Base-by-base conservation (phyloP, 2,888 invertebrate species). In the Augiades crinisus region DNA sequence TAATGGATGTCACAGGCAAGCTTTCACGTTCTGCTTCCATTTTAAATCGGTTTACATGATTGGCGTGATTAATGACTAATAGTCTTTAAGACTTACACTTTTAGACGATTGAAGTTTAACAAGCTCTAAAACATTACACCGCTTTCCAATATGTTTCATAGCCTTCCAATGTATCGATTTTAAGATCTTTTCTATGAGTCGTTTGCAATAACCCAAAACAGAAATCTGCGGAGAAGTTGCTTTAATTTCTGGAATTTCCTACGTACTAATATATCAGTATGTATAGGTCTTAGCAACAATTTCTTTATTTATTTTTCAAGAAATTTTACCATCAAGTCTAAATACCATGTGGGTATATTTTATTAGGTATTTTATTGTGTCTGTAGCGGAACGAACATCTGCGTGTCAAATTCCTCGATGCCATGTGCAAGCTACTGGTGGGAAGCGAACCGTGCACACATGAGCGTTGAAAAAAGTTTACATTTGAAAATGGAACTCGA, bases 391-490 rank as follows among this genome's bases (percentile, higher is more conserved):
- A 81, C 78, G 78, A 78, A 82, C 88, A 88, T 88, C 88, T 89
- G 88, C 88, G 86, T 84, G 85, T 87, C 85, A 79, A 88, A 89
- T 89, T 88, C 88, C 87, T 81, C 62, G 63, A 68, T 71, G 85
- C 84, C 88, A 88, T 89, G 87, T 89, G 88, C 85, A 78, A 58
- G 74, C 75, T 68, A 70, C 74, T 79, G 78, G 73, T 84, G 87
- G 83, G 86, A 86, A 87, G 62, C 85, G 76, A 76, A 78, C 78
- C 85, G 78, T 83, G 77, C 75, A 74, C 74, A 76, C 73, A 76
- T 74, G 75, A 68, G 64, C 63, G 58, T 54, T 59, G 61, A 70
- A 78, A 81, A 74, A 77, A 68, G 67, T 65, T 64, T 65, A 64
- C 59, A 71, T 70, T 70, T 65, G 63, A 68, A 72, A 68, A 69